phyloP scores from a whole-genome alignment of 2,888 invertebrate species.

The Lasioglossum zephyrum region DNA sequence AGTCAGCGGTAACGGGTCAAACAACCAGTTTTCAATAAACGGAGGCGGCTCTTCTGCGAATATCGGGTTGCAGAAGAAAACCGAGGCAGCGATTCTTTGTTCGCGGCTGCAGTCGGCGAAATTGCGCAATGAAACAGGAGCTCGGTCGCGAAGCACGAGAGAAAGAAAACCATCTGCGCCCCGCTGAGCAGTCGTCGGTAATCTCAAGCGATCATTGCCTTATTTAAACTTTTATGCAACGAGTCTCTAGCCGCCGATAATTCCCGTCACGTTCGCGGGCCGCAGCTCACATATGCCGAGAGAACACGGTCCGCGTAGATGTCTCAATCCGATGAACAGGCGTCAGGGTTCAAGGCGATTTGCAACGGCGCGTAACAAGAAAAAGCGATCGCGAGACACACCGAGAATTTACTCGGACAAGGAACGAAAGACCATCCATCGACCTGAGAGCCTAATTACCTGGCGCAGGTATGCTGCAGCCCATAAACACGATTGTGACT shows the following conservation, averaged over 20 bases:
- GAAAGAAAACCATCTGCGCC: constrained; percentile 52
- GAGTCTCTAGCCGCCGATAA: constrained; percentile 63
- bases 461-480: background rate
- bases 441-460: constrained; percentile 9
- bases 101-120: constrained; percentile 36
- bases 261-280: constrained; percentile 67
- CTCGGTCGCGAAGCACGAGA: constrained; percentile 33
- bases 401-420: background rate
- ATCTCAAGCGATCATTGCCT: constrained; percentile 71
- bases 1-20: constrained; percentile 41
- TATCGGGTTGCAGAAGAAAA: constrained; percentile 55
- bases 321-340: constrained; percentile 70
- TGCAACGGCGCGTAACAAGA: constrained; percentile 35
- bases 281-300: constrained; percentile 63
- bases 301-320: constrained; percentile 54
- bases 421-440: background rate
- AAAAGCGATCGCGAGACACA: constrained; percentile 37
- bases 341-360: constrained; percentile 60
- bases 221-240: constrained; percentile 68
- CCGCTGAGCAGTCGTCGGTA: constrained; percentile 48
- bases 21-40: constrained; percentile 58
- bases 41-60: constrained; percentile 33
- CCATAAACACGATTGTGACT: background rate
- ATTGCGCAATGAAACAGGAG: constrained; percentile 58
- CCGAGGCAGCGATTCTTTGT: constrained; percentile 48